Percentiles rank a stretch among this genome's conserved stretches.
Evolutionary conservation across 2,888 invertebrate genomes (phyloP).

Genomic region (Sialis lutaria): DNA sequence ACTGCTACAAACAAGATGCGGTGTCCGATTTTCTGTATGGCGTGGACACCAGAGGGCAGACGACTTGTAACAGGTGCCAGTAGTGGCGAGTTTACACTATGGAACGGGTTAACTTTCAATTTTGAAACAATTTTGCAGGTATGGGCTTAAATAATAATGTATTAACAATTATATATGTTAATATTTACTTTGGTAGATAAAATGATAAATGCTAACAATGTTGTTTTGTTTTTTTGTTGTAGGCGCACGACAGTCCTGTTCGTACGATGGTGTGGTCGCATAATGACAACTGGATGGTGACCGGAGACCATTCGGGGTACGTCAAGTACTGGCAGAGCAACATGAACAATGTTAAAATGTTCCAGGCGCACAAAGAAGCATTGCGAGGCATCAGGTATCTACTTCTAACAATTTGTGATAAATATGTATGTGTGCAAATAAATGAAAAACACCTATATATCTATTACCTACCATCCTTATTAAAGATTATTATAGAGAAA

Average conservation of each 20-base stretch:
- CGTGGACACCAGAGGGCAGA: slow-evolving; percentile 98
- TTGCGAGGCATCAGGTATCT: slow-evolving; percentile 90
- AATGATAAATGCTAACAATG: no score
- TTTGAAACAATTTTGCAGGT: slow-evolving; percentile 99
- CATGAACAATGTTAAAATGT: slow-evolving; percentile 99
- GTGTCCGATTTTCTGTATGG: slow-evolving; percentile 96
- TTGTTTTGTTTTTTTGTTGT: slow-evolving; percentile 11
- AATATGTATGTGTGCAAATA: no score
- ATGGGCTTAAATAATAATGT: background rate
- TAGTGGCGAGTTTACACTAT: slow-evolving; percentile 97
- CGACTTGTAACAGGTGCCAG: slow-evolving; percentile 96
- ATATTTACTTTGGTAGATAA: background rate
- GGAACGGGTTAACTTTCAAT: slow-evolving; percentile 99
- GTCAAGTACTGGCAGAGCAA: slow-evolving; percentile 99
- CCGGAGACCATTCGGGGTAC: slow-evolving; percentile 95
- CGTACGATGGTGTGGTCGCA: slow-evolving; percentile 99
- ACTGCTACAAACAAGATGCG: slow-evolving; percentile 99
- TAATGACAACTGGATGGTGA: slow-evolving; percentile 99
- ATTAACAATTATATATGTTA: background rate
- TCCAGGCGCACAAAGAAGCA: slow-evolving; percentile 99
- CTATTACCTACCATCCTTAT: no score
- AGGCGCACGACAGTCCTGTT: slow-evolving; percentile 99
- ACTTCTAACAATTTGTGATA: no score
- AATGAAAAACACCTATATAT: no score
- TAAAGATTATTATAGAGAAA: no score